Evolutionary conservation across 1,140 invertebrate species (phyloP).

Genomic region (Glossosoma conforme): DNA sequence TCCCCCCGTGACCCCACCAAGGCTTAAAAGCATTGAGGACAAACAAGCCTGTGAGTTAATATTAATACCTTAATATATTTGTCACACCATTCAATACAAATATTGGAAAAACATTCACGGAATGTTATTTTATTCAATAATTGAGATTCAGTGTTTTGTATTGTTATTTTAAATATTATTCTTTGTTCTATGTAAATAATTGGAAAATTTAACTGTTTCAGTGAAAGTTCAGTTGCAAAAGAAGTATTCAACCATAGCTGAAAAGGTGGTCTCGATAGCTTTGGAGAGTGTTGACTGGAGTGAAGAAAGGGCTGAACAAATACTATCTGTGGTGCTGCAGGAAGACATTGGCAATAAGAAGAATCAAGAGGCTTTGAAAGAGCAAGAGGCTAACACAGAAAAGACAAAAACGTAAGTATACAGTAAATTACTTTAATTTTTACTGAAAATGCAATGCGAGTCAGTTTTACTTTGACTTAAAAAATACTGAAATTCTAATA

Average conservation of each 20-base stretch:
- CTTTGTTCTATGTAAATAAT: too few species aligned
- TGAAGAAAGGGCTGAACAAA: conserved; percentile 71
- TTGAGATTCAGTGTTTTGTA: too few species aligned
- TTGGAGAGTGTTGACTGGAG: conserved; percentile 82
- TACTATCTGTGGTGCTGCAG: conserved; percentile 65
- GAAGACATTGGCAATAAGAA: conserved; percentile 53
- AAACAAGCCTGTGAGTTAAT: conserved; percentile 62
- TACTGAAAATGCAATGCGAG: background rate
- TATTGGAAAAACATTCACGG: too few species aligned
- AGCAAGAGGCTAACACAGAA: conserved; percentile 14
- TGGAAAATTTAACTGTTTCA: conserved; percentile 43
- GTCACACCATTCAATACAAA: background rate
- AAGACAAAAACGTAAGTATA: conserved; percentile 22
- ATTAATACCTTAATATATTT: background rate
- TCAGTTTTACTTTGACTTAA: too few species aligned
- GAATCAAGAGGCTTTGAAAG: conserved; percentile 34
- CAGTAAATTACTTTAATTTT: too few species aligned
- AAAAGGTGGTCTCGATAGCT: conserved; percentile 76
- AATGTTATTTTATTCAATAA: too few species aligned
- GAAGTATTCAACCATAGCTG: conserved; percentile 69
- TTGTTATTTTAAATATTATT: too few species aligned
- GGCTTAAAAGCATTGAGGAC: conserved; percentile 65
- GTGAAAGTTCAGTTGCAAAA: conserved; percentile 69
- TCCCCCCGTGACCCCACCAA: conserved; percentile 53
- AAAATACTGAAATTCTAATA: too few species aligned